A percentile compares a stretch with the other conserved stretches of the same genome.
phyloP scores from a whole-genome alignment of 2,888 invertebrate species.

The Galeopsomyia nigrocyanea region DNA sequence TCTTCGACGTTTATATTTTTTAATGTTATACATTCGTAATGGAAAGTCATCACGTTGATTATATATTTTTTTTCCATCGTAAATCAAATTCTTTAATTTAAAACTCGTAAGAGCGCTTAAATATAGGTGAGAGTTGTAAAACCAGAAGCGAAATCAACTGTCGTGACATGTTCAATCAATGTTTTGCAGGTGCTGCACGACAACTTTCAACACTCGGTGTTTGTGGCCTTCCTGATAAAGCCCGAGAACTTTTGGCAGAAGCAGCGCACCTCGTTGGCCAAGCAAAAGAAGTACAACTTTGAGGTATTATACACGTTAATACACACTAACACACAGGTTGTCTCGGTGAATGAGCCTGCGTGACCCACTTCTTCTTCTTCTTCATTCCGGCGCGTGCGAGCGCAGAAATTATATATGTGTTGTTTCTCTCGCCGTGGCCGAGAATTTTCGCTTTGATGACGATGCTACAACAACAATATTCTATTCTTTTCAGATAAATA shows the following conservation, averaged over 20 bases:
- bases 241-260: slow-evolving; percentile 99
- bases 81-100: slow-evolving; percentile 1
- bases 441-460: no score
- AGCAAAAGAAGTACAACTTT: slow-evolving; percentile 99
- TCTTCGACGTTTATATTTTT: no score
- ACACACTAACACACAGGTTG: slow-evolving; percentile 30
- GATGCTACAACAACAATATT: background rate
- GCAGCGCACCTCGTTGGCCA: slow-evolving; percentile 96
- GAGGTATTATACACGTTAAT: slow-evolving; percentile 79
- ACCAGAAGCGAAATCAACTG: no score
- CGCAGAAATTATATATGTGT: slow-evolving; percentile 27
- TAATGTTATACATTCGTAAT: background rate
- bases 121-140: background rate
- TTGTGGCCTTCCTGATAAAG: slow-evolving; percentile 96
- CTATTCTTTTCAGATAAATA: slow-evolving; percentile 83
- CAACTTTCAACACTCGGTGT: slow-evolving; percentile 92
- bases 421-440: no score
- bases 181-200: slow-evolving; percentile 87
- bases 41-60: slow-evolving; percentile 3
- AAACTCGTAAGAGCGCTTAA: background rate
- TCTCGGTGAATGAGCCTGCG: slow-evolving; percentile 35
- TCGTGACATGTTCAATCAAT: no score
- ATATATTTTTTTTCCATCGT: background rate
- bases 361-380: slow-evolving; percentile 36
- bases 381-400: background rate